Evolutionary conservation across 2,888 invertebrate genomes (phyloP), one percentile per base, ranked within the genome.

Genomic region (Rotaria socialis): DNA sequence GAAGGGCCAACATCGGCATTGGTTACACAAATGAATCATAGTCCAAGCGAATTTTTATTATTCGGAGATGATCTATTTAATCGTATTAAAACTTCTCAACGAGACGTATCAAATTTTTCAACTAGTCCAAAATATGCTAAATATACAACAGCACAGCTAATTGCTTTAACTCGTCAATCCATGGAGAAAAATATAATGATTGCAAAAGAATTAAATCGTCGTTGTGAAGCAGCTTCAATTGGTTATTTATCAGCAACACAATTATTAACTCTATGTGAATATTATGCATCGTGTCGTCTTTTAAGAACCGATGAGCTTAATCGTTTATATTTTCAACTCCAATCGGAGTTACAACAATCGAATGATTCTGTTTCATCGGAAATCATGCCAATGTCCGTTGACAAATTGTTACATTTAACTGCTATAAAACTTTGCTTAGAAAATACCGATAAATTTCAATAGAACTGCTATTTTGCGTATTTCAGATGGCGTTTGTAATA

Each of bases 251-350:
- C 80, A 10, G 24, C 41, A n/a, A 24, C 41, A 47, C 22, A 80
- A 47, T 80, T 80, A 80, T 47, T 80, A 47, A 80, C 43, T 22
- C 47, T 80, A 80, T 80, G 80, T 47, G 80, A 80, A 80, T 47
- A 80, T 47, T 80, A 47, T 47, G 24, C 43, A 47, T 47, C 41
- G n/a, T 80, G 10, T 80, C 47, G n/a, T 24, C 6, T 24, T 11
- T 47, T 47, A 24, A 0, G 22, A 16, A 1, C 43, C 0, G 47
- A 80, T 24, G 43, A 80, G 47, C 47, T 80, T 22, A 8, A 0
- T 11, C 6, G 3, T 24, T 47, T 80, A 47, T 47, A 24, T 80
- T 22, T 8, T 4, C 43, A 47, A 47, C 80, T 80, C 47, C 80
- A 80, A 47, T n/a, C 1, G 11, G 80, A 80, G n/a, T n/a, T 80